Conservation (phyloP, 2,888 invertebrate species). For the Isoperla grammatica region DNA sequence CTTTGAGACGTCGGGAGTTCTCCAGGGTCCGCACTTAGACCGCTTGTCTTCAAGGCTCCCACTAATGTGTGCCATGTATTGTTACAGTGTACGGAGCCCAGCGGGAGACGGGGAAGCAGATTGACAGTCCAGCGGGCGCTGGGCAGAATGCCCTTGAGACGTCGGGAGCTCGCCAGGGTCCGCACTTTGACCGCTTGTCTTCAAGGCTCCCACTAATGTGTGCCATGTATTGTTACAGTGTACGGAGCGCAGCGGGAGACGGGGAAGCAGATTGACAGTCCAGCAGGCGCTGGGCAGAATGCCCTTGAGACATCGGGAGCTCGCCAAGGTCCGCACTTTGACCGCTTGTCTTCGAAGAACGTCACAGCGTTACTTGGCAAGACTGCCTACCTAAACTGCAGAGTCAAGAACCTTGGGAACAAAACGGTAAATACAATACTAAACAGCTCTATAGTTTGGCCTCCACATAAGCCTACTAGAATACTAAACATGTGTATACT, state of each 20-base stretch:
- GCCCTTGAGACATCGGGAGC: conserved; percentile 43
- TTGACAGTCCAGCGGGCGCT: background rate
- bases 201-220: conserved; percentile 71
- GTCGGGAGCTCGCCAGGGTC: conserved; percentile 39
- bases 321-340: conserved; percentile 68
- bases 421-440: conserved; percentile 59
- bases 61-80: conserved; percentile 59
- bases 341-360: conserved; percentile 65
- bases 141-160: conserved; percentile 41
- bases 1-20: conserved; percentile 34
- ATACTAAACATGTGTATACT: no score
- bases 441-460: no score
- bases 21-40: conserved; percentile 56
- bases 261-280: background rate
- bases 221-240: conserved; percentile 42
- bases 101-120: conserved; percentile 6
- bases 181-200: conserved; percentile 64
- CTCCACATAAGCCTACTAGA: no score
- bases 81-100: conserved; percentile 9
- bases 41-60: conserved; percentile 65
- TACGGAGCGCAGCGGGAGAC: conserved; percentile 5
- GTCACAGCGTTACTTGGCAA: conserved; percentile 81
- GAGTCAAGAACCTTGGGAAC: conserved; percentile 85
- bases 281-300: conserved; percentile 30
- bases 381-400: conserved; percentile 83